phyloP scores from a whole-genome alignment of 2,888 invertebrate species.

The Chaetogeoica ovagalla region DNA sequence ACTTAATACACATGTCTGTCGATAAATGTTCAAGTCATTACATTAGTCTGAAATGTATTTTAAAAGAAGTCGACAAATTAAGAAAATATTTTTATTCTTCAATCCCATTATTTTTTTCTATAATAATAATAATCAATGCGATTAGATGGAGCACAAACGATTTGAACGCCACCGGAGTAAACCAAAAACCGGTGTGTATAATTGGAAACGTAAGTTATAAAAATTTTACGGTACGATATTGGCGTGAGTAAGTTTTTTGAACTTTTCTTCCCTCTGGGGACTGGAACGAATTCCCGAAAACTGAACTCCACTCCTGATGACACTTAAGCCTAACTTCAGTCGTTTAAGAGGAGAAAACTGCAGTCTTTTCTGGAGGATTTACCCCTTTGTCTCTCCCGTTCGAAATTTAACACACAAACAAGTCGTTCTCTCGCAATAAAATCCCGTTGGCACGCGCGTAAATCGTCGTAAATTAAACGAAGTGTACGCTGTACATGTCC shows the following conservation, averaged over 20 bases:
- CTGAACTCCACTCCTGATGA: not conserved
- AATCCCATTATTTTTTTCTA: not conserved
- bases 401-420: constrained; percentile 19
- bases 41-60: too few relatives aligned
- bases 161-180: not conserved
- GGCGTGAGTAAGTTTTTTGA: not conserved
- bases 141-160: not conserved
- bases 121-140: not conserved
- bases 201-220: constrained; percentile 16
- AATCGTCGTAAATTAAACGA: constrained; percentile 10
- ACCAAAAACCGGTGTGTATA: not conserved
- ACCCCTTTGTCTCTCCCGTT: not conserved
- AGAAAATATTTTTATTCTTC: not conserved
- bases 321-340: not conserved
- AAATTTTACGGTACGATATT: not conserved
- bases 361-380: constrained; percentile 14
- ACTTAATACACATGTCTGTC: too few relatives aligned
- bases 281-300: not conserved
- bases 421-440: constrained; percentile 27
- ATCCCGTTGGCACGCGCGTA: constrained; percentile 19
- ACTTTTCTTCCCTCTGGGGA: not conserved
- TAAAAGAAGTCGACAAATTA: too few relatives aligned
- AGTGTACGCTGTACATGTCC: not conserved
- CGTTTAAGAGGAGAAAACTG: not conserved
- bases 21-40: too few relatives aligned